A percentile compares a stretch with the other conserved stretches of the same genome.
phyloP scores from a whole-genome alignment of 2,797 vertebrate species.

The Enteromius fasciolatus region DNA sequence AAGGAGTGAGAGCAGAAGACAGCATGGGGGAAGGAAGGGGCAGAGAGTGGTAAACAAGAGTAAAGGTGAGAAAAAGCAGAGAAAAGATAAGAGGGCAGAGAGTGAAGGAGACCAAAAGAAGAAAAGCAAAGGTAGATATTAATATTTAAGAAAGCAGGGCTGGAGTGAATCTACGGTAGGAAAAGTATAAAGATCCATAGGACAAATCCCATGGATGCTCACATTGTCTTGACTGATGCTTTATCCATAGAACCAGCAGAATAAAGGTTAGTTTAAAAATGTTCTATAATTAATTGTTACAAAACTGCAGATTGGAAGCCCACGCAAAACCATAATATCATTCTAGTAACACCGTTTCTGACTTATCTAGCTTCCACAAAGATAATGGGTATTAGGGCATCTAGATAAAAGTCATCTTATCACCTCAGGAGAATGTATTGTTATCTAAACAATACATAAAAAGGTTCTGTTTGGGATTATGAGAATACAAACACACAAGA shows the following conservation, averaged over 20 bases:
- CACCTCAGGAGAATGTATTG: constrained; percentile 24
- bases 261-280: background rate
- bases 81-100: constrained; percentile 9
- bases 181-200: constrained; percentile 13
- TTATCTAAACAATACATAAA: constrained; percentile 24
- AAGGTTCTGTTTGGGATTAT: constrained; percentile 7
- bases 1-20: constrained; percentile 8
- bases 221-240: background rate
- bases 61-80: constrained; percentile 19
- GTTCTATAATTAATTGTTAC: constrained; percentile 2
- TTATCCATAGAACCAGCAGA: constrained; percentile 4
- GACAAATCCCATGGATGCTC: background rate
- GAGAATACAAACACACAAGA: constrained; percentile 23
- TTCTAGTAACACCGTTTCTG: background rate
- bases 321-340: background rate
- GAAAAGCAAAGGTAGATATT: background rate
- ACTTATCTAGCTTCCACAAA: constrained; percentile 7
- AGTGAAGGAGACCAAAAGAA: constrained; percentile 12
- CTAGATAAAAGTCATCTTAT: constrained; percentile 32
- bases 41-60: constrained; percentile 25
- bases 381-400: constrained; percentile 15
- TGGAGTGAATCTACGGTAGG: background rate
- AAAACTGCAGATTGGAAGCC: constrained; percentile 4
- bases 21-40: background rate
- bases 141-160: constrained; percentile 26